phyloP scores from a whole-genome alignment of 2,888 invertebrate genomes.

The Tholera decimalis region DNA sequence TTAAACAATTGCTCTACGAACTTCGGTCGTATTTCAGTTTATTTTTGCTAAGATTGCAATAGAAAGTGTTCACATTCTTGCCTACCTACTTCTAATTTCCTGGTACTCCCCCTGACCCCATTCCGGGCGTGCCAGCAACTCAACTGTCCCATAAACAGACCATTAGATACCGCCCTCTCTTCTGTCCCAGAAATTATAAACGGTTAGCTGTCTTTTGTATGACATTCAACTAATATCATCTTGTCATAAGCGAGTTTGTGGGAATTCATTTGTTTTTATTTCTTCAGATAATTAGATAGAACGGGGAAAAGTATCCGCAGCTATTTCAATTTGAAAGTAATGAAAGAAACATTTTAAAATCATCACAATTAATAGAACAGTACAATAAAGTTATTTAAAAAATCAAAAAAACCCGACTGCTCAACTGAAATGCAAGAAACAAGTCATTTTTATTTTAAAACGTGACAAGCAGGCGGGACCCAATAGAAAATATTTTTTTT shows the following conservation, averaged over 20 bases:
- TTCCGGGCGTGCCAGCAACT: constrained; percentile 22
- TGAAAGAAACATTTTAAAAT: too few species aligned
- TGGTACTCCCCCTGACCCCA: constrained; percentile 53
- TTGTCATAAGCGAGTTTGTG: constrained; percentile 49
- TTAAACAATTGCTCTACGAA: too few species aligned
- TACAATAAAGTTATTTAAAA: too few species aligned
- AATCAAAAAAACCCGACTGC: too few species aligned
- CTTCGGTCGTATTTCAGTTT: too few species aligned
- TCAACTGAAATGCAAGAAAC: too few species aligned
- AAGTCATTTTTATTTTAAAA: too few species aligned
- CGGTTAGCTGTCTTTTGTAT: constrained; percentile 22
- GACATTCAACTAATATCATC: constrained; percentile 46
- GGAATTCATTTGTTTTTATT: constrained; percentile 23
- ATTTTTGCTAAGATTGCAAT: too few species aligned
- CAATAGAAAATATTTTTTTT: too few species aligned
- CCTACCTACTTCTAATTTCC: constrained; percentile 43
- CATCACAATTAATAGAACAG: too few species aligned
- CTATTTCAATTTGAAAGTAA: not conserved
- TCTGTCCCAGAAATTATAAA: constrained; percentile 37
- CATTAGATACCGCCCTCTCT: constrained; percentile 42
- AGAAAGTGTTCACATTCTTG: not conserved
- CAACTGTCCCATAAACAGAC: constrained; percentile 26
- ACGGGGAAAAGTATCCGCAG: constrained; percentile 3
- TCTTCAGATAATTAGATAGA: not conserved
- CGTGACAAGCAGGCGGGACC: too few species aligned